phyloP scores from a whole-genome alignment of 2,888 invertebrate genomes.

The Liopterus haemorrhoidalis region DNA sequence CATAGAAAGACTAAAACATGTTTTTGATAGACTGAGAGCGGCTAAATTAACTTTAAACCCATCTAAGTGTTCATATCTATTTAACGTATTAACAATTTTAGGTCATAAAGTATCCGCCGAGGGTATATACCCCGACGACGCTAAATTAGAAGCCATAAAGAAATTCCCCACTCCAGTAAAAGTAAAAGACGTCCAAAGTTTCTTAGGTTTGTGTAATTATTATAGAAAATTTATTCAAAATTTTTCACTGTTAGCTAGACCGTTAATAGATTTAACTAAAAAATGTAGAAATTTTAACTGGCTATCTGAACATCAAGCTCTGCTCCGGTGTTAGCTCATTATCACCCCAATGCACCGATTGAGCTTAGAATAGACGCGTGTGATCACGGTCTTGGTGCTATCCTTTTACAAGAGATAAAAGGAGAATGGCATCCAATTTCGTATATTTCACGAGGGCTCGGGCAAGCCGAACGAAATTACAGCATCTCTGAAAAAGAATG shows the following conservation, averaged over 20 bases:
- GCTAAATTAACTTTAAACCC: constrained; percentile 20
- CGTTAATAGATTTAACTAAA: constrained; percentile 14
- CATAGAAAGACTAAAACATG: constrained; percentile 3
- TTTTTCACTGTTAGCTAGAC: constrained; percentile 11
- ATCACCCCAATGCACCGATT: constrained; percentile 16
- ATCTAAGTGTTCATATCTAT: constrained; percentile 17
- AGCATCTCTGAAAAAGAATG: constrained; percentile 19
- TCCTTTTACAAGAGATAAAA: no score
- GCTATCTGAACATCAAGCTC: constrained; percentile 4
- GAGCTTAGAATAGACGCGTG: constrained; percentile 19
- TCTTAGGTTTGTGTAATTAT: constrained; percentile 19
- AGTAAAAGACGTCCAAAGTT: constrained; percentile 15
- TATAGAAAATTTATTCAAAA: no score
- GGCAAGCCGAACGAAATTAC: constrained; percentile 19
- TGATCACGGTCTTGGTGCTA: constrained; percentile 8
- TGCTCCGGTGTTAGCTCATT: constrained; percentile 15
- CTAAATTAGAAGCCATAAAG: constrained; percentile 14
- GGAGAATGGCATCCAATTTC: constrained; percentile 8
- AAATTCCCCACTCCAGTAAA: constrained; percentile 19
- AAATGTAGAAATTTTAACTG: constrained; percentile 18
- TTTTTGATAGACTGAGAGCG: constrained; percentile 17
- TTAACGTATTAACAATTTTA: constrained; percentile 10
- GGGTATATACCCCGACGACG: constrained; percentile 17
- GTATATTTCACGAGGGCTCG: constrained; percentile 3
- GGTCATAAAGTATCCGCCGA: constrained; percentile 13